Conservation (phyloP, 2,888 invertebrate species). For the Chymomyza caudatula region DNA sequence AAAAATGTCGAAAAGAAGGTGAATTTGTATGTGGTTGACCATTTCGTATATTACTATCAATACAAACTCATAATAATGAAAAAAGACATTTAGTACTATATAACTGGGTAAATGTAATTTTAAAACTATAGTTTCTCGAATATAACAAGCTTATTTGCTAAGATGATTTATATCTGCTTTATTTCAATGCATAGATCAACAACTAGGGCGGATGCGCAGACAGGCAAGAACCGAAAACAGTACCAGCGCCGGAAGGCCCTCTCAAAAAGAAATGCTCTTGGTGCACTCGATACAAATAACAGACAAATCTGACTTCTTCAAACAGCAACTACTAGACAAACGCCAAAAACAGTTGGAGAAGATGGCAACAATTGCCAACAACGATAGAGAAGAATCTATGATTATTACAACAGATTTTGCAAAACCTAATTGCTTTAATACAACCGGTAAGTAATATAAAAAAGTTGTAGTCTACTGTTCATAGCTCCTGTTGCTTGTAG, state of each 20-base stretch:
- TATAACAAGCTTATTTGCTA: no score
- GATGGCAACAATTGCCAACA: slow-evolving; percentile 77
- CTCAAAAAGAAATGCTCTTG: slow-evolving; percentile 89
- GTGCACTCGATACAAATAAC: slow-evolving; percentile 95
- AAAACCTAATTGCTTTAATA: slow-evolving; percentile 79
- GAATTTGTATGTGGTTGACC: no score
- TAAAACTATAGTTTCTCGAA: no score
- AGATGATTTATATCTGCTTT: no score
- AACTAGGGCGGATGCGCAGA: slow-evolving; percentile 59
- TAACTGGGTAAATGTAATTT: no score
- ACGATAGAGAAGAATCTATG: slow-evolving; percentile 74
- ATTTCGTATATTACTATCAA: no score
- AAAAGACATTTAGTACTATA: no score
- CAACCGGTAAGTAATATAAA: slow-evolving; percentile 72
- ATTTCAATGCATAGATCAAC: slow-evolving; percentile 43
- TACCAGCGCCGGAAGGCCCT: slow-evolving; percentile 69
- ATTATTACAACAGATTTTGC: slow-evolving; percentile 80
- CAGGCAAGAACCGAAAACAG: slow-evolving; percentile 50
- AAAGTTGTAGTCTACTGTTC: no score
- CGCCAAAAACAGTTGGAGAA: slow-evolving; percentile 77
- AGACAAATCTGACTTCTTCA: slow-evolving; percentile 93
- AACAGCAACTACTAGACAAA: slow-evolving; percentile 78
- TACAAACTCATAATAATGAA: no score
- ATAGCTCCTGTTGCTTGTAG: no score
- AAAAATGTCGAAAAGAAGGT: no score